Evolutionary conservation across 1,140 invertebrate species (phyloP), one percentile per base, ranked within the genome.

Genomic region (Harlomillsia oculata): DNA sequence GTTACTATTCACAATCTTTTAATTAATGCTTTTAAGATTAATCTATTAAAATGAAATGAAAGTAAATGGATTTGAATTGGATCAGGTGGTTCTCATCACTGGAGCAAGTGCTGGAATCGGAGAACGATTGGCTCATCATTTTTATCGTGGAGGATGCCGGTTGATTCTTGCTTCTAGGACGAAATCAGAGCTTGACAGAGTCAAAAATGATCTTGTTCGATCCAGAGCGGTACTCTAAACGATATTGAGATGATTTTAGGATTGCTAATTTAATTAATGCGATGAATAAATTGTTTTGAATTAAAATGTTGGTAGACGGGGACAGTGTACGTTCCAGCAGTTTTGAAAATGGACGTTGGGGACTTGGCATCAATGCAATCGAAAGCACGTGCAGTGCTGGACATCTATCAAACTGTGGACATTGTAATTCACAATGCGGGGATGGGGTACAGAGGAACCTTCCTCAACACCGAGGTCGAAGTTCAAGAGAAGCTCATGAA

Each of bases 381-480:
- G 26, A 79, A 82, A 72, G 77, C 83, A 13, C 20, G 39, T 23
- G 23, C 36, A 14, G 49, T 36, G 13, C 4, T 51, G 8, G 49
- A 51, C 11, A 51, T 51, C 13, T 82, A 84, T 75, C 85, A 82
- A 8, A 72, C 77, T 55, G 80, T 96, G 56, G 91, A 97, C 74
- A 84, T 96, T 67, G 70, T 97, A 3, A 80, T 97, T 18, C 95
- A 96, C 69, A 96, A 96, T 79, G 91, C 85, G 44, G 93, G 93
- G 1, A 79, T 94, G 48, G 86, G 85, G 41, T 82, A 84, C 61
- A 74, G 93, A 67, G 89, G 89, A 9, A 75, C 79, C 64, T 81
- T 86, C 48, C 56, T 80, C n/a, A 74, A 83, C 41, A 95, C 92
- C 4, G 74, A 80, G 36, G 68, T 91, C 14, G 82, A 88, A 69